Percentiles rank a stretch among this genome's conserved stretches.
These are phyloP conservation scores for Villa cingulata DNA, from an alignment of 2,888 invertebrate species.

Conservation along the genomic window DNA sequence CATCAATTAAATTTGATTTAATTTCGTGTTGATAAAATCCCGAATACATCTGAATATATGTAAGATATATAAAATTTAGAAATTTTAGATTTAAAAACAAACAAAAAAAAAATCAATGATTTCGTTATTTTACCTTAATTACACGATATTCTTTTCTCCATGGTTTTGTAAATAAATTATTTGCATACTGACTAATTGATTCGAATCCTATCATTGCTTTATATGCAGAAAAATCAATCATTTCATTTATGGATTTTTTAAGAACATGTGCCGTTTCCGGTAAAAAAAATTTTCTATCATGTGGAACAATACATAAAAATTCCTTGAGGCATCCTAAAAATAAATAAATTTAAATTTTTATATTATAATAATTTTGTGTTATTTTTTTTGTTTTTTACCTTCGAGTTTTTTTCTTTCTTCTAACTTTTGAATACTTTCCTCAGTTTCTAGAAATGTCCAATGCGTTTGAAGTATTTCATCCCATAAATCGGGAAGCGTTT, in stretches of 20 bases:
- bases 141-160: conserved; percentile 78
- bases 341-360: neutral
- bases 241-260: conserved; percentile 53
- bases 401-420: conserved; percentile 63
- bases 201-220: conserved; percentile 72
- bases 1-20: conserved; percentile 63
- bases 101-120: conserved; percentile 9
- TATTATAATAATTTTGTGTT: neutral
- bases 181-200: conserved; percentile 72
- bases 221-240: conserved; percentile 65
- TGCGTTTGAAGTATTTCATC: conserved; percentile 61
- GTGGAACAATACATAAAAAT: conserved; percentile 62
- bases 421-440: conserved; percentile 64
- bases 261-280: conserved; percentile 63
- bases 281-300: conserved; percentile 65
- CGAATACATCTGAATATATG: conserved; percentile 66
- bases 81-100: conserved; percentile 1
- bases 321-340: conserved; percentile 58
- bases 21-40: conserved; percentile 83
- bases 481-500: conserved; percentile 44
- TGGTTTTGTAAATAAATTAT: conserved; percentile 70
- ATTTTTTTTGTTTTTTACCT: conserved; percentile 38
- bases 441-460: conserved; percentile 64
- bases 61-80: conserved; percentile 5
- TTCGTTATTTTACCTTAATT: conserved; percentile 47